Evolutionary conservation across 1,140 invertebrate genomes (phyloP), one percentile per base, ranked within the genome.

Genomic region (Triops longicaudatus): DNA sequence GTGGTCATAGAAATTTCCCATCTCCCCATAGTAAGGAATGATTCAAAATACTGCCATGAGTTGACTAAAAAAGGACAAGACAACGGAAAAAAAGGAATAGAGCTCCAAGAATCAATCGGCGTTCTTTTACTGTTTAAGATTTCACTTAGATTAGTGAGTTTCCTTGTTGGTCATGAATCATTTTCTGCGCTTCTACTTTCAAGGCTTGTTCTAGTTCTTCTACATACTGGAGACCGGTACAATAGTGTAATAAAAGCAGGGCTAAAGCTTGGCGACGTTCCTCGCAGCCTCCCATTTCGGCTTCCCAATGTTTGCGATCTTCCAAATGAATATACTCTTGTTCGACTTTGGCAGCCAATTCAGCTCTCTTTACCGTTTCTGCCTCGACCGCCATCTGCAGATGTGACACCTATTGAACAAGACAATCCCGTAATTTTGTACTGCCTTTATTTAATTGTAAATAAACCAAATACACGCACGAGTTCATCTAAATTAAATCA

Each of bases 231-330:
- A 77, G 42, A 73, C 76, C 76, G n/a, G 76, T 17, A 28, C 76
- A 73, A 73, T 77, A 77, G 72, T 77, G 76, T 41, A 77, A 28
- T 22, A 77, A 43, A 42, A 77, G 76, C n/a, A 77, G 28, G 27
- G 72, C 76, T 37, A 77, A 73, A 74, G 76, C 76, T 73, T 77
- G 76, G 1, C 76, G 76, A 41, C 72, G 41, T 26, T 31, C 72
- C 26, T 77, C 76, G 28, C 76, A 77, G 7, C 63, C 27, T 2
- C 72, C 76, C 76, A 73, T 72, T 73, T 77, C 76, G 11, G 74
- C 74, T 77, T 77, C 72, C 71, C 43, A 31, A 31, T 17, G 73
- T 77, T 77, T 77, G 37, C 50, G 50, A 12, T 63, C 50, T 63
- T 63, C 50, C 50, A 63, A 63, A 17, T 63, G 50, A 63, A 63